Percentiles rank a stretch among this genome's conserved stretches.
Evolutionary conservation across 2,113 vertebrate genomes (phyloP).

Genomic region (Tor tambroides): DNA sequence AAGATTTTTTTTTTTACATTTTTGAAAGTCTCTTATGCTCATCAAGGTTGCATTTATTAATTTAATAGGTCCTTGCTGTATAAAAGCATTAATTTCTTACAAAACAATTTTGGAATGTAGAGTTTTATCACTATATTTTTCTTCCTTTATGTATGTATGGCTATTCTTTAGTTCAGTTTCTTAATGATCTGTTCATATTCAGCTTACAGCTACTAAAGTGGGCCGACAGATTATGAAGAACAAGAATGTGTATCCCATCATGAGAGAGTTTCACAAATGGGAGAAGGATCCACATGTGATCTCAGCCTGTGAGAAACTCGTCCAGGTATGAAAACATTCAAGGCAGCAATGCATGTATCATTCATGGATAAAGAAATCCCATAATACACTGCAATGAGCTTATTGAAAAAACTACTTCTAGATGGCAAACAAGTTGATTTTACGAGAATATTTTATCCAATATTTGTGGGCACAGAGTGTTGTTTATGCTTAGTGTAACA

Average conservation of each 20-base stretch:
- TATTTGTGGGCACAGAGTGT: background rate
- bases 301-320: slow-evolving; percentile 81
- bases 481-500: background rate
- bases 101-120: background rate
- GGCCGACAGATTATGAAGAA: slow-evolving; percentile 76
- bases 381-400: background rate
- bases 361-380: background rate
- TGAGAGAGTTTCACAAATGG: slow-evolving; percentile 87
- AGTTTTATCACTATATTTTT: background rate
- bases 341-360: background rate
- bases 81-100: background rate
- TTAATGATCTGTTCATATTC: slow-evolving; percentile 11
- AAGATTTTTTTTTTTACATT: too few species aligned
- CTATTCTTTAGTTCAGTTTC: background rate
- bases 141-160: background rate
- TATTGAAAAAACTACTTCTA: background rate
- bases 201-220: slow-evolving; percentile 83
- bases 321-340: slow-evolving; percentile 76
- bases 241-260: slow-evolving; percentile 81
- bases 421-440: background rate
- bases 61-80: background rate
- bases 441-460: background rate
- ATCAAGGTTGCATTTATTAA: too few species aligned
- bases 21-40: too few species aligned
- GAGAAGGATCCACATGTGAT: slow-evolving; percentile 76